These are phyloP conservation scores for Myotis planiceps DNA, from an alignment of 2,797 vertebrate genomes.

Conservation along the genomic window DNA sequence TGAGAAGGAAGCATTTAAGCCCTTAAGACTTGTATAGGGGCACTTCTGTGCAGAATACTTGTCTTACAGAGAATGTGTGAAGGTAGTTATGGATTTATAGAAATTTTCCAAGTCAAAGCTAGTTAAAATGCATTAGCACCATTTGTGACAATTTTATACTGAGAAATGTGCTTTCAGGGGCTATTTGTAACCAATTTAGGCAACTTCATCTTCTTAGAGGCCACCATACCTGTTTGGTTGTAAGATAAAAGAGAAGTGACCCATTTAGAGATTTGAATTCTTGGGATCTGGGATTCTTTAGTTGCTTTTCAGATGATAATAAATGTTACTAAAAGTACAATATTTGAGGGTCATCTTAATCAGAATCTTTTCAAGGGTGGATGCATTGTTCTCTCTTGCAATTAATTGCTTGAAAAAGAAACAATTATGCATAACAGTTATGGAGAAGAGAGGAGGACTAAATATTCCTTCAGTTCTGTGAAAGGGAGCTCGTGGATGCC, in stretches of 20 bases:
- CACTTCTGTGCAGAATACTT: background rate
- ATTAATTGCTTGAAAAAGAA: slow-evolving; percentile 24
- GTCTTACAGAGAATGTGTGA: background rate
- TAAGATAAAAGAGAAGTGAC: background rate
- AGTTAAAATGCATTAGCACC: background rate
- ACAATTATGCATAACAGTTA: background rate
- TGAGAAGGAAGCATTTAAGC: background rate
- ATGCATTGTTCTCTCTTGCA: slow-evolving; percentile 38
- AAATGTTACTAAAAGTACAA: background rate
- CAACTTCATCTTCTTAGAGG: background rate
- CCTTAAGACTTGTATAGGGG: background rate
- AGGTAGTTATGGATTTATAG: background rate
- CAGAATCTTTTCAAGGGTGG: slow-evolving; percentile 33
- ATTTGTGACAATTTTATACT: slow-evolving; percentile 19
- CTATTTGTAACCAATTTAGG: slow-evolving; percentile 6
- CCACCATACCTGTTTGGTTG: background rate
- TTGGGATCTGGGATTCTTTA: background rate
- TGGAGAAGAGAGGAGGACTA: background rate
- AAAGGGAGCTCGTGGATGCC: background rate
- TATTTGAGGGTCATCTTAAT: slow-evolving; percentile 2
- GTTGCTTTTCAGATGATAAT: background rate
- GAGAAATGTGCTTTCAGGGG: background rate
- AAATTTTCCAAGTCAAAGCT: background rate
- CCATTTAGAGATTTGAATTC: slow-evolving; percentile 8
- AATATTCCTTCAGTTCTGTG: background rate